Percentiles rank a stretch among this genome's conserved stretches.
These are phyloP conservation scores for Caranx ignobilis DNA, from an alignment of 2,113 vertebrate genomes.

Conservation along the genomic window DNA sequence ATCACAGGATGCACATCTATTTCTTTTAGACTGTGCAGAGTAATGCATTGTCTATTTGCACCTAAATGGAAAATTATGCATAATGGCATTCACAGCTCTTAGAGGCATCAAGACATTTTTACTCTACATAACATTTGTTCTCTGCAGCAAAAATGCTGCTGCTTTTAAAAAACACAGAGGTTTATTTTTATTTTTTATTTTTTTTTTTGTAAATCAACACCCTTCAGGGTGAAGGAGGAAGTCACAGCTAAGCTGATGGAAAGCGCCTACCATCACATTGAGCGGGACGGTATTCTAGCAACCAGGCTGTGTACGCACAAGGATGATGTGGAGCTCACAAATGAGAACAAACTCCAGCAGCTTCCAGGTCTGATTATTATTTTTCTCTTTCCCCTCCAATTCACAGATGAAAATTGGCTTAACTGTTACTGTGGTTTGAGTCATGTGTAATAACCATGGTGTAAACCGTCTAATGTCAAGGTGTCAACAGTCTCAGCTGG, in stretches of 20 bases:
- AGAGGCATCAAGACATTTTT: not conserved
- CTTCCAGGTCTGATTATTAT: conserved; percentile 86
- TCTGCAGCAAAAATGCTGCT: not conserved
- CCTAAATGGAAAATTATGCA: not conserved
- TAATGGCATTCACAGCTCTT: not conserved
- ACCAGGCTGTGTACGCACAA: conserved; percentile 96
- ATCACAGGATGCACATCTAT: not conserved
- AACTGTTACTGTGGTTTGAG: not conserved
- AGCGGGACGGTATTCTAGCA: conserved; percentile 93
- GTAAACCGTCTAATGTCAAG: not conserved
- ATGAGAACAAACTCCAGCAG: conserved; percentile 87
- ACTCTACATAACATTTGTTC: not conserved
- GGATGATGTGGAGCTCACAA: conserved; percentile 95
- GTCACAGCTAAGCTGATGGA: conserved; percentile 86
- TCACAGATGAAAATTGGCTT: conserved; percentile 3
- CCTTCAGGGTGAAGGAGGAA: conserved; percentile 90
- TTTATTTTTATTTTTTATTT: no score
- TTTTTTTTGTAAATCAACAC: conserved; percentile 22
- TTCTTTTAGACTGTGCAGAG: not conserved
- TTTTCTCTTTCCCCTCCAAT: no score
- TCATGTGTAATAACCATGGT: not conserved
- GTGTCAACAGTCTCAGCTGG: not conserved
- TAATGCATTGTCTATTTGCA: not conserved
- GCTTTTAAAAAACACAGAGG: not conserved
- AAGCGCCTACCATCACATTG: conserved; percentile 88